Conservation (phyloP, 2,888 invertebrate species). For the Drosophila subsilvestris region DNA sequence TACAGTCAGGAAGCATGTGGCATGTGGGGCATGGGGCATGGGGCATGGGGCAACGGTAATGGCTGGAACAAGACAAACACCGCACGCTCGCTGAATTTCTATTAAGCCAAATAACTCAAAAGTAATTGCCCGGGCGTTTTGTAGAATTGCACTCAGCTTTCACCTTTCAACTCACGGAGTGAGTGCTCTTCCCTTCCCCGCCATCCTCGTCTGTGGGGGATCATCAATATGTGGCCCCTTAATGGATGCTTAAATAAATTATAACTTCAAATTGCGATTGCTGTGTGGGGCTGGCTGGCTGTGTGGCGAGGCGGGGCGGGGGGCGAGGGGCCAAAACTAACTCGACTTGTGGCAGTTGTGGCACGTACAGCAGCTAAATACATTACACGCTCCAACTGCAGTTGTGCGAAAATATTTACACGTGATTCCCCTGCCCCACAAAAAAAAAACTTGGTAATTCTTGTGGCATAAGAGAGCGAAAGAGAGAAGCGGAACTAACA, state of each 20-base stretch:
- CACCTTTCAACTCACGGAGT: constrained; percentile 5
- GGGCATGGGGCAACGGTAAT: constrained; percentile 14
- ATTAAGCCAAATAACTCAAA: constrained; percentile 77
- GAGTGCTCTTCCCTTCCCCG: not conserved
- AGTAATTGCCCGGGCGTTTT: constrained; percentile 64
- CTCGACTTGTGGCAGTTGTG: constrained; percentile 31
- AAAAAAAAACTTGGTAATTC: constrained; percentile 6
- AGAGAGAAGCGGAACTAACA: not conserved
- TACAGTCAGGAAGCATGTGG: not conserved
- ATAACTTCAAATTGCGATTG: constrained; percentile 79
- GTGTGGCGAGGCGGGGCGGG: not conserved
- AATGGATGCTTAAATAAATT: constrained; percentile 80
- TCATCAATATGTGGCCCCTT: constrained; percentile 74
- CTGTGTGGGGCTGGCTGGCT: constrained; percentile 15
- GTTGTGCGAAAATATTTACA: constrained; percentile 73
- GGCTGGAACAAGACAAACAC: constrained; percentile 66
- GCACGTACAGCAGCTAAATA: constrained; percentile 69
- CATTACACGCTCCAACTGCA: constrained; percentile 69
- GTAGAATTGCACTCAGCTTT: constrained; percentile 55
- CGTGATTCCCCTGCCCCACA: constrained; percentile 59
- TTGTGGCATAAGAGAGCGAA: not conserved
- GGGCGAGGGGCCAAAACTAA: constrained; percentile 15
- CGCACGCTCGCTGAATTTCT: constrained; percentile 75
- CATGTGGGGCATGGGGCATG: not conserved
- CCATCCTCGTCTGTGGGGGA: constrained; percentile 11